These are phyloP conservation scores for Brachylomia viminalis DNA, from an alignment of 2,888 invertebrate species.

Conservation along the genomic window DNA sequence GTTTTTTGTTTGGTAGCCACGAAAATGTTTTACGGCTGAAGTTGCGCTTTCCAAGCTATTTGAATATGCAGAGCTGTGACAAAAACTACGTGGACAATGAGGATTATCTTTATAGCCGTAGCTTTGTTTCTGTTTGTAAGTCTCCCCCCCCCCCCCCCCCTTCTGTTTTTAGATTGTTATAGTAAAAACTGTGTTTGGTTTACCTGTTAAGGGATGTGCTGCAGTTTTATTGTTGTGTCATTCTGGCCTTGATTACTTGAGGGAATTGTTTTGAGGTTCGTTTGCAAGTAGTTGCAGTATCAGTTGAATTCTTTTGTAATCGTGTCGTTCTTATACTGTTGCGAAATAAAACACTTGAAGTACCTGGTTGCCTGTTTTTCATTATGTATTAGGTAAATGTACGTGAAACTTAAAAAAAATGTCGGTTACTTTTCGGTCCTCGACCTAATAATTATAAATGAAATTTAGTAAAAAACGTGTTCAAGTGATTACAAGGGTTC, in stretches of 20 bases:
- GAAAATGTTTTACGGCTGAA: constrained; percentile 76
- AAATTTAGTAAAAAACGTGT: too few relatives aligned
- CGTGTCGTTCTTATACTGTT: background rate
- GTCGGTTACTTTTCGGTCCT: background rate
- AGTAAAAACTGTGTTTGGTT: constrained; percentile 11
- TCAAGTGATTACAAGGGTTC: background rate
- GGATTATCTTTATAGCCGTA: constrained; percentile 52
- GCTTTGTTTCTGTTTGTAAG: constrained; percentile 36
- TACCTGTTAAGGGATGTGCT: background rate
- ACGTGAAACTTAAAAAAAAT: background rate
- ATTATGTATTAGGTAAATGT: background rate
- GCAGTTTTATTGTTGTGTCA: background rate
- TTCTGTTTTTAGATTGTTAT: constrained; percentile 16
- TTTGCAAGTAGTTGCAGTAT: too few relatives aligned
- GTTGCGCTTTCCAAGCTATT: constrained; percentile 70
- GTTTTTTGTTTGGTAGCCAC: constrained; percentile 64
- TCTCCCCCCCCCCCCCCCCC: too few relatives aligned
- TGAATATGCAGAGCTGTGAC: constrained; percentile 63
- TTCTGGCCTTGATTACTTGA: background rate
- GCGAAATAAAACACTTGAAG: background rate
- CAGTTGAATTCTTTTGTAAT: background rate
- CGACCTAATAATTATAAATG: too few relatives aligned
- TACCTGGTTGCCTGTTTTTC: background rate
- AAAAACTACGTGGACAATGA: constrained; percentile 57
- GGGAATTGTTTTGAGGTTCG: too few relatives aligned